Conservation (phyloP, 2,113 vertebrate species). For the Caretta caretta region DNA sequence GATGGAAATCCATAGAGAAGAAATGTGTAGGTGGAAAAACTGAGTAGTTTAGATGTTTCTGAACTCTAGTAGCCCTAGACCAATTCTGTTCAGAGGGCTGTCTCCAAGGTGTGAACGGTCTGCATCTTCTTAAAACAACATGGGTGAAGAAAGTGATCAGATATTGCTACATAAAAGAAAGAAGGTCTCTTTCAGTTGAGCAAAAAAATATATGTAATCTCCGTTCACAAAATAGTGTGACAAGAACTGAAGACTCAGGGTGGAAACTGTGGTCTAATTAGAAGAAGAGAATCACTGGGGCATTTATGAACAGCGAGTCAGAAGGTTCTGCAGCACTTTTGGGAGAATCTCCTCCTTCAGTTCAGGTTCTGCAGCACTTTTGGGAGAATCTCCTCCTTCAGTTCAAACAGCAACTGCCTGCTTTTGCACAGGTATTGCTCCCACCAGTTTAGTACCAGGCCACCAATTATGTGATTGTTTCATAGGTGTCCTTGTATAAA, state of each 20-base stretch:
- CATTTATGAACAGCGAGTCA: background rate
- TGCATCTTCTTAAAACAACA: background rate
- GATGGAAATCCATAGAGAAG: background rate
- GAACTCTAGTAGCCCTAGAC: background rate
- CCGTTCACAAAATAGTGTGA: background rate
- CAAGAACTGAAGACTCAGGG: background rate
- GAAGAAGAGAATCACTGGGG: background rate
- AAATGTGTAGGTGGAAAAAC: background rate
- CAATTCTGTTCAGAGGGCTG: background rate
- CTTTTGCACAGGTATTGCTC: background rate
- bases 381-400: background rate
- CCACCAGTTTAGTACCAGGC: background rate
- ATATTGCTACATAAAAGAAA: background rate
- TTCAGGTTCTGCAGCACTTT: background rate
- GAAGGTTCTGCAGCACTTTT: background rate
- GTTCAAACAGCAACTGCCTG: background rate
- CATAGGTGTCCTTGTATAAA: slow-evolving; percentile 8
- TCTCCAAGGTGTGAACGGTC: background rate
- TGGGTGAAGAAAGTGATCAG: background rate
- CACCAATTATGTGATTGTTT: background rate
- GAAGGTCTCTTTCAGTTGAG: background rate
- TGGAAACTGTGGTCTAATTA: background rate
- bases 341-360: background rate
- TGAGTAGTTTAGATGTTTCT: background rate
- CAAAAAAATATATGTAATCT: background rate